Evolutionary conservation across 2,888 invertebrate species (phyloP).

Genomic region (Drosophila prolongata): DNA sequence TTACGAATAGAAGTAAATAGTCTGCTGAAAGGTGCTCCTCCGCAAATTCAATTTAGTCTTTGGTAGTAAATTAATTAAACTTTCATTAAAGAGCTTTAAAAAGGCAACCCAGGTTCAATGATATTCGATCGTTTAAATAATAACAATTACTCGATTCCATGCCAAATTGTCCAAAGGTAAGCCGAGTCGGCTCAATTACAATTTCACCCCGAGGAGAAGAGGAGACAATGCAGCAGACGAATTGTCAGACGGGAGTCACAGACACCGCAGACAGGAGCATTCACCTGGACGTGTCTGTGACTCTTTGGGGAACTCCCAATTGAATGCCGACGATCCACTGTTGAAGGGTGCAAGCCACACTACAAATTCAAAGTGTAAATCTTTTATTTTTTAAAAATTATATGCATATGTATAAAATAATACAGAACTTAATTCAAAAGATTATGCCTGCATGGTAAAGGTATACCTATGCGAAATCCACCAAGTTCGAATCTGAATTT

Average conservation of each 20-base stretch:
- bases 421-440: not conserved
- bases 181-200: slow-evolving; percentile 18
- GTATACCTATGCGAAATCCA: no score
- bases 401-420: no score
- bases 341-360: slow-evolving; percentile 36
- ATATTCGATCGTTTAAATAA: slow-evolving; percentile 33
- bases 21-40: no score
- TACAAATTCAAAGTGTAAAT: not conserved
- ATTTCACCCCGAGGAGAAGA: not conserved
- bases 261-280: slow-evolving; percentile 20
- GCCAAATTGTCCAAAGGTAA: slow-evolving; percentile 35
- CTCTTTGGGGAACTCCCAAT: slow-evolving; percentile 33
- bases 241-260: slow-evolving; percentile 22
- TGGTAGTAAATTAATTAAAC: not conserved
- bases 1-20: no score
- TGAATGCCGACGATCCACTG: slow-evolving; percentile 55
- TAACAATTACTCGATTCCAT: slow-evolving; percentile 33
- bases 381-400: no score
- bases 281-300: slow-evolving; percentile 50
- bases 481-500: no score
- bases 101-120: slow-evolving; percentile 11
- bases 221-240: slow-evolving; percentile 14
- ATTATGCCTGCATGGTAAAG: no score
- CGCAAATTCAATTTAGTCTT: no score
- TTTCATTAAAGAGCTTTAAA: no score